Evolutionary conservation across 2,888 invertebrate species (phyloP).

Genomic region (Ophion costatus): DNA sequence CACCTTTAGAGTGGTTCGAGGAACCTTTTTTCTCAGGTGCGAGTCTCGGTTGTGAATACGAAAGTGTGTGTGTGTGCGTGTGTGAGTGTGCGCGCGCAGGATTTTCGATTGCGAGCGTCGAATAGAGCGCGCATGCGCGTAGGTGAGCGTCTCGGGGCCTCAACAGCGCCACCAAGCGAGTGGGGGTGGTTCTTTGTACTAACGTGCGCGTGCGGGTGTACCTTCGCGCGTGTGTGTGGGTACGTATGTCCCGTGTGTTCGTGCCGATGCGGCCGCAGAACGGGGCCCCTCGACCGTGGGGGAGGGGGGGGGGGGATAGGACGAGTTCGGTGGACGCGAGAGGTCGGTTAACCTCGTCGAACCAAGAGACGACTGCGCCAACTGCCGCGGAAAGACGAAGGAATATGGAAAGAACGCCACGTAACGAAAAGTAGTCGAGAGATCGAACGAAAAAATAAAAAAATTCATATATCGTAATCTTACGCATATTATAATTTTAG

Average conservation of each 20-base stretch:
- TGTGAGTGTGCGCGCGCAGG: constrained; percentile 23
- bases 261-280: constrained; percentile 11
- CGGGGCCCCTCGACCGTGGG: constrained; percentile 38
- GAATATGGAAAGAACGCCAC: constrained; percentile 16
- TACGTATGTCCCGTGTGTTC: neutral
- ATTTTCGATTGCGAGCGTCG: constrained; percentile 17
- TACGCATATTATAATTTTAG: too few relatives aligned
- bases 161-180: constrained; percentile 8
- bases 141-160: constrained; percentile 51
- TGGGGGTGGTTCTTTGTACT: constrained; percentile 20
- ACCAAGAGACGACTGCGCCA: constrained; percentile 7
- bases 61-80: neutral
- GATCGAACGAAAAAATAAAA: too few relatives aligned
- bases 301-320: constrained; percentile 4
- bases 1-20: constrained; percentile 7
- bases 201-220: neutral
- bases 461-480: too few relatives aligned
- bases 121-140: constrained; percentile 59
- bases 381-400: constrained; percentile 7
- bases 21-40: constrained; percentile 27
- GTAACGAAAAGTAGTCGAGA: neutral
- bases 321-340: constrained; percentile 63
- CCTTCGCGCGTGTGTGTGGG: neutral
- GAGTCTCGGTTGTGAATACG: neutral
- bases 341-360: constrained; percentile 57